Conservation (phyloP, 1,140 invertebrate species). For the Halictus rubicundus region DNA sequence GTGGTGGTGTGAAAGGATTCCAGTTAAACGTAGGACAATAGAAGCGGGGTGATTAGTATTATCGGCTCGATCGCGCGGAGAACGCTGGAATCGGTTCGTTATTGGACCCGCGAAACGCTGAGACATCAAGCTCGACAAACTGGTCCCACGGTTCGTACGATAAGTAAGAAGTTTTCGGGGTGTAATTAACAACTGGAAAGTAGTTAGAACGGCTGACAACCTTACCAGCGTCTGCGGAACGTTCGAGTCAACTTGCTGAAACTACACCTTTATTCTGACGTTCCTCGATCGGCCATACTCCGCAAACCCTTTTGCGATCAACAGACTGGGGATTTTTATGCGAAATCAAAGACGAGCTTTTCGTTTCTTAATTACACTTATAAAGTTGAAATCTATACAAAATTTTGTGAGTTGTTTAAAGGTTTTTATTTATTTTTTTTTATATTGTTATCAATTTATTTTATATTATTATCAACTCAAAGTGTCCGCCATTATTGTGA, state of each 20-base stretch:
- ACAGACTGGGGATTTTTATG: too few species aligned
- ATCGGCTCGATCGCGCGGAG: not conserved
- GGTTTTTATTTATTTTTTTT: too few species aligned
- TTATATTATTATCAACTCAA: too few species aligned
- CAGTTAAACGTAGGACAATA: not conserved
- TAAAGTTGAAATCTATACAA: too few species aligned
- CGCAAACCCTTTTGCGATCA: too few species aligned
- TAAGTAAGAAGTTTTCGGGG: conserved; percentile 59
- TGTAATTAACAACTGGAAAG: conserved; percentile 57
- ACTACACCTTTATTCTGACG: conserved; percentile 43
- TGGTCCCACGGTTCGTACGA: conserved; percentile 35
- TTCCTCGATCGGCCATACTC: not conserved
- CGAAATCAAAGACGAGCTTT: too few species aligned
- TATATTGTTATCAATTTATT: too few species aligned
- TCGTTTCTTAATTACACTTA: too few species aligned
- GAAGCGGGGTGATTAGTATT: not conserved
- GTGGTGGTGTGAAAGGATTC: not conserved
- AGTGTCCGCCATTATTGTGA: too few species aligned
- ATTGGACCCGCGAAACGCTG: conserved; percentile 39
- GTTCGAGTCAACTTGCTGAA: conserved; percentile 55
- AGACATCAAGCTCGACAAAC: conserved; percentile 43
- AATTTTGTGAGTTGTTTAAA: too few species aligned
- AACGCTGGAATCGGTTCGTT: not conserved
- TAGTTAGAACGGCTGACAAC: conserved; percentile 51
- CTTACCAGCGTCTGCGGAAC: conserved; percentile 44